A percentile compares a stretch with the other conserved stretches of the same genome.
Conservation (phyloP, 1,140 invertebrate species). For the Heliconius himera region DNA sequence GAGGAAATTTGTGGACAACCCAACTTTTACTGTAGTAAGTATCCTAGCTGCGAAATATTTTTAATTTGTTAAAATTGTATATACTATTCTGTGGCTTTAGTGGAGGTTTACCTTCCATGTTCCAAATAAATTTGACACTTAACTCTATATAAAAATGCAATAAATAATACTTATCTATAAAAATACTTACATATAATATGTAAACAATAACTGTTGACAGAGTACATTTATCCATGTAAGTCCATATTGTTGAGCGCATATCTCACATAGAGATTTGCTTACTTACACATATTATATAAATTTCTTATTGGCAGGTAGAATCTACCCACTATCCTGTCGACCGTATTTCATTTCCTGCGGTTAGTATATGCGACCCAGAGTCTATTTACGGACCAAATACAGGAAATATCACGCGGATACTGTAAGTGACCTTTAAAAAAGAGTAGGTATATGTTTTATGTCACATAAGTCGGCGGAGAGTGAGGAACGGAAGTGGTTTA, state of each 20-base stretch:
- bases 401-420: background rate
- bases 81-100: no score
- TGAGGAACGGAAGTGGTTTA: no score
- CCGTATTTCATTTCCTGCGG: background rate
- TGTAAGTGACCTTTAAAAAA: background rate
- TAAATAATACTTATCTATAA: no score
- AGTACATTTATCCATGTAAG: background rate
- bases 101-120: no score
- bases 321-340: slow-evolving; percentile 3
- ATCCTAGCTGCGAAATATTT: background rate
- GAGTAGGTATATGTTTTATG: no score
- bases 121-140: no score
- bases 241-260: no score
- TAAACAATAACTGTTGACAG: no score
- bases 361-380: slow-evolving; percentile 48
- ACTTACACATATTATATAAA: background rate
- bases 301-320: background rate
- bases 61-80: no score
- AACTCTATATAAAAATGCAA: no score
- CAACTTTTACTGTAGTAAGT: slow-evolving; percentile 71
- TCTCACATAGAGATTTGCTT: background rate
- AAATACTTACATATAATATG: no score
- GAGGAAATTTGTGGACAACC: slow-evolving; percentile 58
- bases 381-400: slow-evolving; percentile 43
- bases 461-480: no score